Conservation (phyloP, 2,888 invertebrate species). For the Brachyptera risi region DNA sequence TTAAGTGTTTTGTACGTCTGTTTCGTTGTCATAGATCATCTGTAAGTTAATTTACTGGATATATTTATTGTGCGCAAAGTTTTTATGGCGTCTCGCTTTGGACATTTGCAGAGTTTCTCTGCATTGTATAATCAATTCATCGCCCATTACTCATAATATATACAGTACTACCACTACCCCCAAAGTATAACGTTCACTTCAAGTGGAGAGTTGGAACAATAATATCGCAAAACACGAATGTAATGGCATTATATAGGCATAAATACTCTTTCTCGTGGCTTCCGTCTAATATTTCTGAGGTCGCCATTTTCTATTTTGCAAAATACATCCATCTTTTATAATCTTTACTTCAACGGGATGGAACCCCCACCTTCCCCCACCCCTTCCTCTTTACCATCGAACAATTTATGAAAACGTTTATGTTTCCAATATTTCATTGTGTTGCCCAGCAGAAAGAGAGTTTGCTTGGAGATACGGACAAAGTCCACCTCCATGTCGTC, state of each 20-base stretch:
- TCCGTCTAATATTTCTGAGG: constrained; percentile 18
- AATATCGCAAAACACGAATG: background rate
- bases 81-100: constrained; percentile 15
- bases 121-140: constrained; percentile 22
- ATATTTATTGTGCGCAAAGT: constrained; percentile 16
- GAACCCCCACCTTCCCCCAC: too few species aligned
- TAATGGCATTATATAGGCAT: background rate
- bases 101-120: constrained; percentile 18
- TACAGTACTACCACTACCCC: too few species aligned
- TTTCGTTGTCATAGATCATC: constrained; percentile 20
- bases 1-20: constrained; percentile 22
- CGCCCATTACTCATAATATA: constrained; percentile 13
- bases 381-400: background rate
- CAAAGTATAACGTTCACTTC: background rate
- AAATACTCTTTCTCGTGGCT: constrained; percentile 7
- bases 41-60: constrained; percentile 18
- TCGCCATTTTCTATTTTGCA: constrained; percentile 18
- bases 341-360: constrained; percentile 24
- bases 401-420: constrained; percentile 25
- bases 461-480: constrained; percentile 15
- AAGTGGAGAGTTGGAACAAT: constrained; percentile 4
- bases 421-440: constrained; percentile 18
- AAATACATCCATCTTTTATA: constrained; percentile 13
- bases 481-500: constrained; percentile 24
- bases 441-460: constrained; percentile 21